Evolutionary conservation across 2,888 invertebrate genomes (phyloP), one percentile per base, ranked within the genome.

Genomic region (Pristionchus arcanus): DNA sequence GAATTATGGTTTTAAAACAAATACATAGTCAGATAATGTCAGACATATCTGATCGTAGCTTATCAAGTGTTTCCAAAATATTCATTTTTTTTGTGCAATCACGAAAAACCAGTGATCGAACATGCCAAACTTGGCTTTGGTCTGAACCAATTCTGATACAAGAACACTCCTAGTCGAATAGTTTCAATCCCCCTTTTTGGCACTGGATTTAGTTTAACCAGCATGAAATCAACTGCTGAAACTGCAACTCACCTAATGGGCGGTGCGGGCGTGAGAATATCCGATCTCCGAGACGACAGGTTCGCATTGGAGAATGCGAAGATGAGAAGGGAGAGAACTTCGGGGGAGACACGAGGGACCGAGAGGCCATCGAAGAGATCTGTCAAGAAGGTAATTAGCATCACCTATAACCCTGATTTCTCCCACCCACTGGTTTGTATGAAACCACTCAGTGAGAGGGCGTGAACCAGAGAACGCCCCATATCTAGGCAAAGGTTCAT

Each of bases 251-350:
- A 86, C 86, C 34, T 86, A 21, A 86, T 86, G n/a, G 86, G 66
- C 21, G 86, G 86, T 21, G 86, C 63, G 42, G 86, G 86, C 21
- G 37, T 86, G 34, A 86, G 86, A n/a, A 86, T 86, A 34, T 86
- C 86, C 63, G 16, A 66, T 21, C 86, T 34, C 15, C 86, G 63
- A 1, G 19, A 25, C 19, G 86, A 86, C 2, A 37, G 42, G 42
- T 86, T 86, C 31, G 86, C 86, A n/a, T 86, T 66, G 66, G 34
- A 16, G 66, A 86, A 86, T 2, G 86, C 86, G 66, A 66, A 66
- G 42, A 86, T 63, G 11, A 86, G 86, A 13, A 86, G 86, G 66
- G 86, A 63, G 25, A 86, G 63, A 11, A 86, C 86, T 11, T 86
- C 66, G 28, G 63, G 42, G 1, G 86, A 86, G 63, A 86, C 86